phyloP scores from a whole-genome alignment of 2,888 invertebrate genomes.

The Thyatira batis region DNA sequence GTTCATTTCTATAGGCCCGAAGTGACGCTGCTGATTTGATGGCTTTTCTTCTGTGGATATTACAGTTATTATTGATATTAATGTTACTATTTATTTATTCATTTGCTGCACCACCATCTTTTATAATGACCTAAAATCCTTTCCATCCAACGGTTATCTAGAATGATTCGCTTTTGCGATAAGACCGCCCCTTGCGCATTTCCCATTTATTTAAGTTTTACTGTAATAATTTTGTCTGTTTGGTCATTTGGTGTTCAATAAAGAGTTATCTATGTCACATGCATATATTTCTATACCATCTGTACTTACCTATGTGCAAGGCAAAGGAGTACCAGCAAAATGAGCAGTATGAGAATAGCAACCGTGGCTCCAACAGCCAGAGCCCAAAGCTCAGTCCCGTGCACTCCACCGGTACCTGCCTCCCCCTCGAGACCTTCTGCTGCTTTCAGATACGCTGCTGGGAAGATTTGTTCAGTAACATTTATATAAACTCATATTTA shows the following conservation, averaged over 20 bases:
- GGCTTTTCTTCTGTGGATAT: conserved; percentile 63
- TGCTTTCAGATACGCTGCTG: conserved; percentile 87
- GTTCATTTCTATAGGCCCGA: conserved; percentile 66
- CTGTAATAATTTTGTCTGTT: neutral
- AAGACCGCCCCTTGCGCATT: too few species aligned
- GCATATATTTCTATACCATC: neutral
- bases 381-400: conserved; percentile 81
- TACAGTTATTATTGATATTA: neutral
- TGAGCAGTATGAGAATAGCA: conserved; percentile 81
- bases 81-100: too few species aligned
- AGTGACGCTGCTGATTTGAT: conserved; percentile 69
- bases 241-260: too few species aligned
- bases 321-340: conserved; percentile 78
- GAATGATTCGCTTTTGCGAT: too few species aligned
- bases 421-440: conserved; percentile 83
- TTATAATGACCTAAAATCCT: too few species aligned
- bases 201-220: neutral
- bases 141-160: too few species aligned
- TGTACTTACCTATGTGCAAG: conserved; percentile 65
- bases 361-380: conserved; percentile 84
- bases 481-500: conserved; percentile 1
- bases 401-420: conserved; percentile 58
- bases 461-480: conserved; percentile 19
- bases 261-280: too few species aligned
- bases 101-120: too few species aligned